Percentiles rank a stretch among this genome's conserved stretches.
Conservation (phyloP, 53 echinoderm and acorn worm species). For the Arbacia lixula region DNA sequence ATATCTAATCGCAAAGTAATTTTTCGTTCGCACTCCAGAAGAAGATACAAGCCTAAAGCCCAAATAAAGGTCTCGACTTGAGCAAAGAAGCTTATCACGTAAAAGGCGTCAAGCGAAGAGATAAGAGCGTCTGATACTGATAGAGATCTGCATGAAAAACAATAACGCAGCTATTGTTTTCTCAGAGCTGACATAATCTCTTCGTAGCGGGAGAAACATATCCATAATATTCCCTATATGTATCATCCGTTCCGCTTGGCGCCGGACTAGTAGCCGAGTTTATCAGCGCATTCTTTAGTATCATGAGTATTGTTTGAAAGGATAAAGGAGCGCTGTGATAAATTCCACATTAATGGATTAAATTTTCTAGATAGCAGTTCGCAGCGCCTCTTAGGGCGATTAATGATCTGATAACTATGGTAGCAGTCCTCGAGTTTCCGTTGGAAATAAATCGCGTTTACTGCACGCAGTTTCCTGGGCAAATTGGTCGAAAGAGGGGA, state of each 20-base stretch:
- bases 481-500: background rate
- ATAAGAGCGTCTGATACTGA: constrained; percentile 32
- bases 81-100: constrained; percentile 15
- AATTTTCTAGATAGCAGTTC: constrained; percentile 6
- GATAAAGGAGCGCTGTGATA: constrained; percentile 12
- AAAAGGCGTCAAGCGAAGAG: background rate
- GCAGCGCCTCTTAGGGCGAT: constrained; percentile 36
- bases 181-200: constrained; percentile 15
- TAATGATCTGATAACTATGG: constrained; percentile 45
- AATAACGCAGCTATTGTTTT: constrained; percentile 39
- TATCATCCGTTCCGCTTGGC: too few relatives aligned
- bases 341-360: constrained; percentile 24
- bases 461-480: too few relatives aligned
- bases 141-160: constrained; percentile 38
- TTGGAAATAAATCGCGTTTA: background rate
- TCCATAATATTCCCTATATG: too few relatives aligned
- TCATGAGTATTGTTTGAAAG: constrained; percentile 31
- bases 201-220: too few relatives aligned
- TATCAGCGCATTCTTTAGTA: constrained; percentile 6
- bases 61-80: background rate
- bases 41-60: background rate
- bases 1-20: constrained; percentile 11
- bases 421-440: constrained; percentile 18
- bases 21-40: background rate
- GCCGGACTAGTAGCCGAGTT: constrained; percentile 29